Evolutionary conservation across 2,797 vertebrate species (phyloP).

Genomic region (Melanotaenia boesemani): DNA sequence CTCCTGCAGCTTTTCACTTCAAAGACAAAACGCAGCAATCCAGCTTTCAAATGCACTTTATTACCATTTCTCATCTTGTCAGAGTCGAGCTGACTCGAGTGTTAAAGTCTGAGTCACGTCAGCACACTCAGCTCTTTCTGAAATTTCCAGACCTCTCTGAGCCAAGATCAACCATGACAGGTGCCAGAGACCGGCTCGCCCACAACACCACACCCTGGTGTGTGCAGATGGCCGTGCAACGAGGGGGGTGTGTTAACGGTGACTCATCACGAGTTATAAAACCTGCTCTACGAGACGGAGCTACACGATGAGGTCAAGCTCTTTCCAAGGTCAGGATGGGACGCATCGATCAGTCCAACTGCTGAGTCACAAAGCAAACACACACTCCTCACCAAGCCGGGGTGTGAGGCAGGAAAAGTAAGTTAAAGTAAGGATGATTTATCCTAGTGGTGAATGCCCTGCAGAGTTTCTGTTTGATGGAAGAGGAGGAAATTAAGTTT

Average conservation of each 20-base stretch:
- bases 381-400: background rate
- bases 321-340: constrained; percentile 50
- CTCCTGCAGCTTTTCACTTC: too few species aligned
- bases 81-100: background rate
- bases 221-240: constrained; percentile 65
- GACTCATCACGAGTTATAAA: constrained; percentile 25
- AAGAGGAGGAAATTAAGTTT: too few species aligned
- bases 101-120: constrained; percentile 10
- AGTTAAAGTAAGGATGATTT: too few species aligned
- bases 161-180: background rate
- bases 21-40: background rate
- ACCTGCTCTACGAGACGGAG: background rate
- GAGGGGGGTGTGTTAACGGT: constrained; percentile 20
- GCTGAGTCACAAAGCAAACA: constrained; percentile 54
- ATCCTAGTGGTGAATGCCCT: too few species aligned
- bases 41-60: background rate
- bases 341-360: constrained; percentile 31
- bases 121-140: constrained; percentile 11
- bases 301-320: constrained; percentile 9
- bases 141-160: background rate
- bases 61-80: background rate
- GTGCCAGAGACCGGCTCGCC: constrained; percentile 21
- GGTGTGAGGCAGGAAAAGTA: background rate
- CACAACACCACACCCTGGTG: constrained; percentile 7
- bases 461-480: too few species aligned